Evolutionary conservation across 2,888 invertebrate species (phyloP).

Genomic region (Apamea anceps): DNA sequence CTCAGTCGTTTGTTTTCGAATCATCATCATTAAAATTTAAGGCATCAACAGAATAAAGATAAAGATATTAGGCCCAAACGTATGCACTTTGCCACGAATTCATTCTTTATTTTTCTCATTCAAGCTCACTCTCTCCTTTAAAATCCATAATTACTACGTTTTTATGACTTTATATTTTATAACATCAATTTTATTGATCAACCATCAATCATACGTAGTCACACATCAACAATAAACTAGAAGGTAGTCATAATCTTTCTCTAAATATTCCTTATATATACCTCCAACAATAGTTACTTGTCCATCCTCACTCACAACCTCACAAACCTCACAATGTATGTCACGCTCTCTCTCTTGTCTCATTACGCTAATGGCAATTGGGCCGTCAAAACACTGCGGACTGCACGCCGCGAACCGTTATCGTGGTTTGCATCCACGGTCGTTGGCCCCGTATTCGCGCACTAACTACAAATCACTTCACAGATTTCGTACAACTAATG

Average conservation of each 20-base stretch:
- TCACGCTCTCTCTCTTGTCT: constrained; percentile 64
- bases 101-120: background rate
- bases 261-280: constrained; percentile 13
- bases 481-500: constrained; percentile 81
- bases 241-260: background rate
- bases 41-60: background rate
- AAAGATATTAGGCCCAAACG: background rate
- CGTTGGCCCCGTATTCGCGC: constrained; percentile 82
- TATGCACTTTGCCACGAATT: background rate
- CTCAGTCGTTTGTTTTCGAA: background rate
- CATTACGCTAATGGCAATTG: constrained; percentile 77
- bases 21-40: background rate
- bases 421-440: constrained; percentile 81
- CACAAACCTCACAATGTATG: constrained; percentile 58
- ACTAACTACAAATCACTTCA: constrained; percentile 83
- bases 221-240: background rate
- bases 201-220: background rate
- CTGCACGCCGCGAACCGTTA: constrained; percentile 81
- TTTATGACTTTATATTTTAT: background rate
- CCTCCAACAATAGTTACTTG: constrained; percentile 41
- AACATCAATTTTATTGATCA: background rate
- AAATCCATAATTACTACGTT: no score
- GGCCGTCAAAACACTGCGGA: constrained; percentile 77
- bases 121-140: background rate
- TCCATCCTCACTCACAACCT: constrained; percentile 45